These are phyloP conservation scores for Tridacna crocea DNA, from an alignment of 2,888 invertebrate genomes.

Conservation along the genomic window DNA sequence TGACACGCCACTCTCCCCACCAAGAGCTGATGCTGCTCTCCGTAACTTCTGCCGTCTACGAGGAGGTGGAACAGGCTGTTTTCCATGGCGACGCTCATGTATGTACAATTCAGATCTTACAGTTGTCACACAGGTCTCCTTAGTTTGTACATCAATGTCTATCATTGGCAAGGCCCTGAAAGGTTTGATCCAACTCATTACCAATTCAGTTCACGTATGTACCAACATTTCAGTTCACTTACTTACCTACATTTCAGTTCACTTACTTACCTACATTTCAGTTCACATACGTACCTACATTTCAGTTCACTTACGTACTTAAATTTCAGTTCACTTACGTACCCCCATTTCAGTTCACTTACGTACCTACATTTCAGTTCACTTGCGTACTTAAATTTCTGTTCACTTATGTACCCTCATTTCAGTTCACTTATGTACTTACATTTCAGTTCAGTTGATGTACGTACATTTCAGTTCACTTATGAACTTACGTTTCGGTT, in stretches of 20 bases:
- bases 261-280: conserved; percentile 68
- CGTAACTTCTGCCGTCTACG: conserved; percentile 61
- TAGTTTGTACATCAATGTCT: conserved; percentile 72
- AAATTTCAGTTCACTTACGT: too few species aligned
- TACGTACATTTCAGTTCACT: not conserved
- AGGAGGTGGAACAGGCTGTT: conserved; percentile 65
- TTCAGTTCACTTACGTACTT: conserved; percentile 5
- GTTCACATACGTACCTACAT: too few species aligned
- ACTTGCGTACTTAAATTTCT: too few species aligned
- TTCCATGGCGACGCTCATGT: conserved; percentile 72
- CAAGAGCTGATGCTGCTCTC: conserved; percentile 51
- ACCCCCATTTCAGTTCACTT: not conserved
- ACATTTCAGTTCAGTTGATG: too few species aligned
- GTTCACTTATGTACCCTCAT: conserved; percentile 59
- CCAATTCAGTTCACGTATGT: not conserved
- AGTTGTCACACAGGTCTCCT: conserved; percentile 66
- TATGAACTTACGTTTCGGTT: conserved; percentile 71
- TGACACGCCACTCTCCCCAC: conserved; percentile 40
- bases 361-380: conserved; percentile 72
- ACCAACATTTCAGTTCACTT: conserved; percentile 76
- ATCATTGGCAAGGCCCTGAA: conserved; percentile 74
- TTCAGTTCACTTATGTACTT: conserved; percentile 49
- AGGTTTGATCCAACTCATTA: too few species aligned
- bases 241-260: too few species aligned
- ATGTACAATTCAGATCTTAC: conserved; percentile 77